Percentiles rank a stretch among this genome's conserved stretches.
phyloP scores from a whole-genome alignment of 1,140 invertebrate species.

The Apolygus lucorum region DNA sequence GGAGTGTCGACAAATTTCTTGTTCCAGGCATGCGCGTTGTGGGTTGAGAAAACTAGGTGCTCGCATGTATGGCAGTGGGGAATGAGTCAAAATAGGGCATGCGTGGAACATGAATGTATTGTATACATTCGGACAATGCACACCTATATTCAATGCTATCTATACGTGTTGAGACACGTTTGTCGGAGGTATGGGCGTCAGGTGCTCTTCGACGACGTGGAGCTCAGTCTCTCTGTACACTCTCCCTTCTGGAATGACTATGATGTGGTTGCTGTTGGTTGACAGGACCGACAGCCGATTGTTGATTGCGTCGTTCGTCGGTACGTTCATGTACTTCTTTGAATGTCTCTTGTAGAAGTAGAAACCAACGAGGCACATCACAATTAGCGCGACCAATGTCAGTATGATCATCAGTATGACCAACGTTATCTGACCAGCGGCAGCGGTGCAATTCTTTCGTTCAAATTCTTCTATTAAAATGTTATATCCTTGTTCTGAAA shows the following conservation, averaged over 20 bases:
- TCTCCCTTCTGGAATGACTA: conserved; percentile 67
- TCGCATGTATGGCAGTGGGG: no score
- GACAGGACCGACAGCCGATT: conserved; percentile 29
- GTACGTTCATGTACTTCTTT: conserved; percentile 44
- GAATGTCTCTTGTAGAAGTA: conserved; percentile 30
- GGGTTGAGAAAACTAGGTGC: no score
- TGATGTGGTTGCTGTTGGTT: conserved; percentile 31
- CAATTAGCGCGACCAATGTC: conserved; percentile 34
- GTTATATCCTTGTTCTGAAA: not conserved
- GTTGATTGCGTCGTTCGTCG: conserved; percentile 33
- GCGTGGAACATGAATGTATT: no score
- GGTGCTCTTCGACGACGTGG: conserved; percentile 71
- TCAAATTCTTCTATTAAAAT: conserved; percentile 14
- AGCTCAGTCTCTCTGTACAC: conserved; percentile 75
- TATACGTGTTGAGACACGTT: conserved; percentile 7
- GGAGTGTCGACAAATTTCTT: not conserved
- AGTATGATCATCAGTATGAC: conserved; percentile 30
- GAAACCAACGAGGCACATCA: conserved; percentile 30
- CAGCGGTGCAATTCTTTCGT: conserved; percentile 25
- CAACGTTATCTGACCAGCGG: conserved; percentile 28
- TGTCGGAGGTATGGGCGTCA: conserved; percentile 49
- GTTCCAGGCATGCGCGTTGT: no score
- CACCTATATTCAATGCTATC: not conserved
- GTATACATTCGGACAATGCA: not conserved
- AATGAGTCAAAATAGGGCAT: no score